A percentile compares a stretch with the other conserved stretches of the same genome.
phyloP scores from a whole-genome alignment of 2,888 invertebrate species.

The Parnassius glacialis region DNA sequence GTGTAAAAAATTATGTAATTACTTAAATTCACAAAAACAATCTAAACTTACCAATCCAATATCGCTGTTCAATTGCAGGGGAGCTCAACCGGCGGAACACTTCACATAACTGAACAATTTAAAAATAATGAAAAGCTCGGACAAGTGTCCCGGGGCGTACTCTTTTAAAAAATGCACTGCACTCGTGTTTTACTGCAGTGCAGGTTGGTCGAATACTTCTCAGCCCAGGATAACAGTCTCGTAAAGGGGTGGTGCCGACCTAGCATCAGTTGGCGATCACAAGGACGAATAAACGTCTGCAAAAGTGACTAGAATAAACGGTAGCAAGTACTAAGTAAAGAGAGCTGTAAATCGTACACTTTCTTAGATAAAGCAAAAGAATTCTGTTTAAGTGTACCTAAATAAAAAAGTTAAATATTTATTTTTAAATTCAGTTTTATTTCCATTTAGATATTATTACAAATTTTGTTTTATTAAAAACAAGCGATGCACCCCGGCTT shows the following conservation, averaged over 20 bases:
- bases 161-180: constrained; percentile 79
- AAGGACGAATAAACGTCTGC: constrained; percentile 27
- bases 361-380: not conserved
- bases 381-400: constrained; percentile 3
- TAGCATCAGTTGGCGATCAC: constrained; percentile 47
- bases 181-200: constrained; percentile 70
- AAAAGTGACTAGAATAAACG: constrained; percentile 16
- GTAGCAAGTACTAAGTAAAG: constrained; percentile 22
- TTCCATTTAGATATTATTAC: too few species aligned
- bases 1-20: not conserved
- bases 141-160: constrained; percentile 63
- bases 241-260: constrained; percentile 63
- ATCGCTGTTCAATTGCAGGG: constrained; percentile 45
- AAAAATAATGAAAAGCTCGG: constrained; percentile 73
- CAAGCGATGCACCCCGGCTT: too few species aligned
- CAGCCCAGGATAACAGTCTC: constrained; percentile 62
- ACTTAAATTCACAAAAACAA: constrained; percentile 34
- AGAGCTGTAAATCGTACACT: constrained; percentile 10
- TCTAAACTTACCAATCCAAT: constrained; percentile 56
- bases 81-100: constrained; percentile 56
- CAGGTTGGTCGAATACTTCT: constrained; percentile 74
- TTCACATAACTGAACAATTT: constrained; percentile 76
- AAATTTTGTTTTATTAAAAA: not conserved
- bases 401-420: not conserved
- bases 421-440: not conserved